Evolutionary conservation across 2,888 invertebrate genomes (phyloP), one percentile per base, ranked within the genome.

Genomic region (Nomada ferruginata): DNA sequence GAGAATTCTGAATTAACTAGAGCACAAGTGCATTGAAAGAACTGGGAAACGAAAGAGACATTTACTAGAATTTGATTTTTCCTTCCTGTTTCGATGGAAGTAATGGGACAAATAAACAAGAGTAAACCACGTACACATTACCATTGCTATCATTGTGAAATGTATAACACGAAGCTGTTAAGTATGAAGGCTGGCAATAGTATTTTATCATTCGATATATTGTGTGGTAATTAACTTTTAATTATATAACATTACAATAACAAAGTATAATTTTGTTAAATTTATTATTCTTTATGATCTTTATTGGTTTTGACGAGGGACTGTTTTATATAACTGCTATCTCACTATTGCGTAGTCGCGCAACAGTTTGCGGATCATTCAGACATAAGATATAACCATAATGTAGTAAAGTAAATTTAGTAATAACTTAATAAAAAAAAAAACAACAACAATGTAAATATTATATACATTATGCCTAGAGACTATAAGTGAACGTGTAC

Each of bases 301-400:
- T 80, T 92, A 92, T 93, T 92, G 92, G 91, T 93, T 93, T 92
- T 91, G 90, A 92, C 92, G 91, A 92, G 91, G 93, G 93, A 93
- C 93, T 93, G 93, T 93, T 93, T 93, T 93, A 91, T 93, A 93
- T 93, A 92, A 92, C 90, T 92, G 89, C 89, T 91, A 92, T 90
- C 59, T 83, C 79, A 84, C 81, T 84, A 87, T 79, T 84, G 79
- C 86, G 83, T 83, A 85, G 75, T 84, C 61, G 77, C 71, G 82
- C 82, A 74, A 79, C 68, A 78, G 70, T 75, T 83, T 72, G 69
- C 74, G 80, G 79, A 76, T 80, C 76, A 84, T 84, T 82, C 76
- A 84, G 70, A 82, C 78, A 89, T 87, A 89, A 90, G 90, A 87
- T 90, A 90, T 91, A 91, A 90, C 91, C 93, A 90, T 93, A 93